Conservation (phyloP, 2,888 invertebrate species). For the Stenotaenia linearis region DNA sequence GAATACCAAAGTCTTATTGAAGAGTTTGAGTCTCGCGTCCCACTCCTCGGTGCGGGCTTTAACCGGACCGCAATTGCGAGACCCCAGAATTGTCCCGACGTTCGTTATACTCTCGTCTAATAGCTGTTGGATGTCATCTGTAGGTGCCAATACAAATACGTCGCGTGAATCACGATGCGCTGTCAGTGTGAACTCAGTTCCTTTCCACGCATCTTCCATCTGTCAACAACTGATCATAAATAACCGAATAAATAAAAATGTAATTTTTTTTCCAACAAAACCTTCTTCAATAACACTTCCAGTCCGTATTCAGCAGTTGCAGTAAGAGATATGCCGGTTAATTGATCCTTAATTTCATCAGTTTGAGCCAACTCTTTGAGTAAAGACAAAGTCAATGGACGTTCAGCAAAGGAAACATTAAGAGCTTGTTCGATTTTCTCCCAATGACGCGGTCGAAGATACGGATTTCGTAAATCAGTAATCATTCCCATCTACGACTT, state of each 20-base stretch:
- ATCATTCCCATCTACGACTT: conserved; percentile 74
- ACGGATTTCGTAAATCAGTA: conserved; percentile 71
- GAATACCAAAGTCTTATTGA: conserved; percentile 69
- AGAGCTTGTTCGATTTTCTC: conserved; percentile 68
- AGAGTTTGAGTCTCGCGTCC: conserved; percentile 68
- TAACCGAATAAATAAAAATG: too few relatives aligned
- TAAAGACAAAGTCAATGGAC: conserved; percentile 59
- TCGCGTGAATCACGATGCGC: conserved; percentile 76
- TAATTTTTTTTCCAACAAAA: conserved; percentile 40
- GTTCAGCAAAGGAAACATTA: conserved; percentile 67
- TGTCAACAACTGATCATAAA: conserved; percentile 42
- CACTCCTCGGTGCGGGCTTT: conserved; percentile 76
- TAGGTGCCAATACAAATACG: conserved; percentile 72
- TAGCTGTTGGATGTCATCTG: conserved; percentile 75
- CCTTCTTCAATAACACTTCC: conserved; percentile 71
- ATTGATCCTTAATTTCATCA: conserved; percentile 64
- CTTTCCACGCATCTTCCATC: conserved; percentile 79
- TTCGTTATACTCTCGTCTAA: conserved; percentile 82
- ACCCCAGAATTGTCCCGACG: conserved; percentile 78
- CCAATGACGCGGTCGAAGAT: conserved; percentile 76
- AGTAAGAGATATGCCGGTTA: conserved; percentile 79
- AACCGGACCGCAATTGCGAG: conserved; percentile 78
- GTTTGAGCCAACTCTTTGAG: conserved; percentile 65
- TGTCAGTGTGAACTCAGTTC: conserved; percentile 68
- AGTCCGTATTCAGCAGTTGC: conserved; percentile 82